Conservation (phyloP, 2,113 vertebrate species). For the Heloderma charlesbogerti region DNA sequence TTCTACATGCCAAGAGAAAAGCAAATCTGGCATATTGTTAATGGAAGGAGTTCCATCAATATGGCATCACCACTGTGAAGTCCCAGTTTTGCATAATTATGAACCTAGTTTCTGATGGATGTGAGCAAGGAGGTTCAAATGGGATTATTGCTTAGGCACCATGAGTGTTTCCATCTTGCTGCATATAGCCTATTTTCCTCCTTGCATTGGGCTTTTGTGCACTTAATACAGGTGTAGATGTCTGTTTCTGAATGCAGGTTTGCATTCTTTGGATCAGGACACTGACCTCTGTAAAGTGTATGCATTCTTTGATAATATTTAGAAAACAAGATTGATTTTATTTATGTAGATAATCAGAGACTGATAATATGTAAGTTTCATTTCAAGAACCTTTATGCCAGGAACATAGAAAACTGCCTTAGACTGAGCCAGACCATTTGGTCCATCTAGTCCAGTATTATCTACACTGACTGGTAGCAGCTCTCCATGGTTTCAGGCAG, state of each 20-base stretch:
- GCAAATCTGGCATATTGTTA: not conserved
- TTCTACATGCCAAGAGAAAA: not conserved
- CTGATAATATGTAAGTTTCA: not conserved
- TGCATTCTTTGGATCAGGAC: not conserved
- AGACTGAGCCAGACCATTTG: too few species aligned
- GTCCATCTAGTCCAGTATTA: too few species aligned
- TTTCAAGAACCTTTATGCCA: slow-evolving; percentile 14
- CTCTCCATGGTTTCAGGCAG: too few species aligned
- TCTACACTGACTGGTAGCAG: too few species aligned
- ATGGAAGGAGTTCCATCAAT: not conserved
- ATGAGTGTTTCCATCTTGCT: not conserved
- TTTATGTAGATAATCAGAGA: not conserved
- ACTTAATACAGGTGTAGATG: not conserved
- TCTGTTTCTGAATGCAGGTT: not conserved
- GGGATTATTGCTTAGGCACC: not conserved
- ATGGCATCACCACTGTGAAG: not conserved
- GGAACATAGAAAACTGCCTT: too few species aligned
- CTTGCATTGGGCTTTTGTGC: not conserved
- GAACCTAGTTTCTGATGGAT: not conserved
- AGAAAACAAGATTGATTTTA: not conserved
- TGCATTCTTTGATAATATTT: not conserved
- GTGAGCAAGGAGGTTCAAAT: not conserved
- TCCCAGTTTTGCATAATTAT: not conserved
- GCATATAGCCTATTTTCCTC: not conserved
- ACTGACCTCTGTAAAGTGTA: not conserved